Base-by-base conservation (phyloP, 2,888 invertebrate genomes). In the Trichopoda pennipes region DNA sequence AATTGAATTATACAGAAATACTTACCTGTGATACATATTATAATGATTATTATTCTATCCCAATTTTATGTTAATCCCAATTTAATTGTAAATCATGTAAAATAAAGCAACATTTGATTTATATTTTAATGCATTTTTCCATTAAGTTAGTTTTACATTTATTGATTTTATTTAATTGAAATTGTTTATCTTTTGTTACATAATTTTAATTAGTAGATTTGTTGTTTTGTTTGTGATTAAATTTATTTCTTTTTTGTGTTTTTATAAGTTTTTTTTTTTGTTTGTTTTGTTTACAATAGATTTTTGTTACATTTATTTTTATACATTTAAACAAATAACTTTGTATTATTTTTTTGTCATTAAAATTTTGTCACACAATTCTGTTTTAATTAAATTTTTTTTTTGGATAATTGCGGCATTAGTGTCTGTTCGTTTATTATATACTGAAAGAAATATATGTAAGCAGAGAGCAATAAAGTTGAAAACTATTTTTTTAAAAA, bases 121-220 rank as follows among this genome's bases (percentile, higher is more conserved):
- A 14, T 38, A 17, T 38, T 76, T 81, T 61, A 58, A 58, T 81
- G 60, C 56, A 66, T 70, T 81, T 61, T 74, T 74, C 81, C 81
- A 81, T 81, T 77, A 53, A 77, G 64, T 63, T 81, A 69, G 28
- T 72, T 72, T 51, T 68, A 78, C 78, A 81, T 81, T 81, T 78
- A 77, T 80, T 75, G 61, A 68, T 76, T 76, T 76, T 61, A 72
- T 74, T 78, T 78, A 81, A 81, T 81, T 81, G 44, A 69, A 55
- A 73, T 63, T 73, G 74, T 63, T 38, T 9, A 70, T 61, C 32
- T 76, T 53, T 68, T 58, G 47, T 66, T 69, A 9, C 44, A 61
- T 78, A 64, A 64, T 56, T 63, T 69, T 42, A 38, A 38, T 38
- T 56, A 14, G 38, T 56, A 70, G 38, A 72, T 63, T 63, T 51